A percentile compares a stretch with the other conserved stretches of the same genome.
phyloP scores from a whole-genome alignment of 2,888 invertebrate species.

The Luperina testacea region DNA sequence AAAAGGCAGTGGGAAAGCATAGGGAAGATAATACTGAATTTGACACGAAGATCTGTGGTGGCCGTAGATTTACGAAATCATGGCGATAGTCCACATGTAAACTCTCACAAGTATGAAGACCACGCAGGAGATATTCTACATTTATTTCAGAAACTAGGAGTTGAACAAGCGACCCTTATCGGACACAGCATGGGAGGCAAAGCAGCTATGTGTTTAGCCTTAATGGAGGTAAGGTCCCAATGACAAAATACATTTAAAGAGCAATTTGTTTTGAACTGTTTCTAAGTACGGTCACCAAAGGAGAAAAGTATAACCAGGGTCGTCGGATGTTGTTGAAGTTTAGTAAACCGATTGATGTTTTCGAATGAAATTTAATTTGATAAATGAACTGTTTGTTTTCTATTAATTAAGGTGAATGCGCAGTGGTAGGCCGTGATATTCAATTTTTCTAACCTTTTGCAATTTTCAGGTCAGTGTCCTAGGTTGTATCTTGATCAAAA shows the following conservation, averaged over 20 bases:
- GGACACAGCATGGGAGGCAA: constrained; percentile 99
- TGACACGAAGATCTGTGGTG: constrained; percentile 93
- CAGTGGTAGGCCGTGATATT: too few species aligned
- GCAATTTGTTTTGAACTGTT: not conserved
- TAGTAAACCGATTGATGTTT: not conserved
- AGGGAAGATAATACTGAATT: constrained; percentile 92
- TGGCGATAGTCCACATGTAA: constrained; percentile 96
- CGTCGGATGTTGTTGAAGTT: not conserved
- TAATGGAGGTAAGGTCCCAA: constrained; percentile 90
- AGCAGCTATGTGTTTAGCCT: constrained; percentile 94
- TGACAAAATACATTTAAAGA: not conserved
- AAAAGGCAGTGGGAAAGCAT: constrained; percentile 96
- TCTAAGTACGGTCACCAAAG: not conserved
- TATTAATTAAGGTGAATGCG: too few species aligned
- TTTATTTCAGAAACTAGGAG: constrained; percentile 90
- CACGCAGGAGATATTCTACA: constrained; percentile 93
- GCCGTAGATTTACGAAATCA: constrained; percentile 98
- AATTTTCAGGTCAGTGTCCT: too few species aligned
- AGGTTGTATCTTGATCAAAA: too few species aligned
- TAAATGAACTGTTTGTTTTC: not conserved
- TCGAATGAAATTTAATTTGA: not conserved
- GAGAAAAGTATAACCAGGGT: not conserved
- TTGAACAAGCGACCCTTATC: constrained; percentile 91
- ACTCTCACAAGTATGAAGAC: constrained; percentile 92
- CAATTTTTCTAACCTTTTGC: too few species aligned